Base-by-base conservation (phyloP, 2,888 invertebrate species). In the Microplitis manilae region DNA sequence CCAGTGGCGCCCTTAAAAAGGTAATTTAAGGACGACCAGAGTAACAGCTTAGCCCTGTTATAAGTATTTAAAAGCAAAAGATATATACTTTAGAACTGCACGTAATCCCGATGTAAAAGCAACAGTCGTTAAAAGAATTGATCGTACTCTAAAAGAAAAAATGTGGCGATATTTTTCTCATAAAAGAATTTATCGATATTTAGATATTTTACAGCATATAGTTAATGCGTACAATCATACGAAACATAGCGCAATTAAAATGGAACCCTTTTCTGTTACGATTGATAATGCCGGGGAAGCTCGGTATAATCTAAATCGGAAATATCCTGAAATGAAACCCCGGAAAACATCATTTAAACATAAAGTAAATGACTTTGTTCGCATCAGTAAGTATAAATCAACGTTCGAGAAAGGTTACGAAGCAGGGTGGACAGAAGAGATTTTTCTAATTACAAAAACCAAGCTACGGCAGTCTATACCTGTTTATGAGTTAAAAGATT, bases 181-280 rank as follows among this genome's bases (percentile, higher is more conserved):
- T 7, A 7, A 59, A 7, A 80, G 81, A 13, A 83, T 80, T 0
- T 78, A 77, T 15, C 76, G 79, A 9, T 86, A 85, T 75, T 69
- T 6, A 4, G 80, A 84, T 17, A 17, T 17, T 17, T 17, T 17
- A 17, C 17, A 17, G 17, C 1, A 17, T 17, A 41, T 86, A 39
- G 59, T 85, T 6, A 9, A 64, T 9, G 76, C 81, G 2, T 86
- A 84, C 70, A 85, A 86, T 77, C 73, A 82, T 20, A 64, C 81
- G 1, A 40, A 62, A 5, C 83, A 85, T 69, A 73, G 68, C 1
- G 75, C 80, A 6, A 80, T 83, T 7, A 79, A 50, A 60, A 75
- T 77, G 71, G 7, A 41, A 6, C 41, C 41, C 9, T 0, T 6
- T 8, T 6, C 5, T 5, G 50, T 50, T 7, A 50, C 7, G 6